Base-by-base conservation (phyloP, 2,797 vertebrate genomes). In the Phoebastria nigripes region DNA sequence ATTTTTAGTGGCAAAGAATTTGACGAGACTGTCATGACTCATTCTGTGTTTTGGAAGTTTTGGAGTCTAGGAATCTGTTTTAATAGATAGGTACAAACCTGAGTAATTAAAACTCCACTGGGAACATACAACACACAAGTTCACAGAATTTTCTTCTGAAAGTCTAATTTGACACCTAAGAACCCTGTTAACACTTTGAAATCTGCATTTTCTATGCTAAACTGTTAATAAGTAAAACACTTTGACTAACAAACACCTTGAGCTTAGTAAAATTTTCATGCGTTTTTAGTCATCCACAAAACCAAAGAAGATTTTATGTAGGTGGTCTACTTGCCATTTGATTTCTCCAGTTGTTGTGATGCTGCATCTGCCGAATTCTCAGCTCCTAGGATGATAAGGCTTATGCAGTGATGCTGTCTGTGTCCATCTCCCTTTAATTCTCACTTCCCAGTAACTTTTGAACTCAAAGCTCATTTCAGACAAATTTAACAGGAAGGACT, bases 121-220 rank as follows among this genome's bases (percentile, higher is more conserved):
- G 94, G 90, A 96, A 95, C 51, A 52, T 41, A 72, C 51, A 81
- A 14, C 16, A 54, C 5, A 31, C 17, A 26, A 59, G 69, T 96
- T 97, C 91, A 91, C 90, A 96, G 87, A 89, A 78, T 85, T 94
- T 82, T 92, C 28, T 84, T 95, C 25, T 58, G 19, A 15, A 92
- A 84, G 52, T 84, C 63, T 92, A 73, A 81, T 93, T 93, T 88
- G 62, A 69, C 41, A 56, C 15, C 33, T 41, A 70, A 86, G 82
- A 94, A 35, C 42, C 6, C 16, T 89, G 54, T 54, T 82, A 87
- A 74, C 46, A 19, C 52, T 80, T 87, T 85, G 71, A 89, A 77
- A 80, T 90, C 59, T 92, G 11, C 35, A 59, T 92, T 92, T 92
- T 88, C 69, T 93, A 74, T 95, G 91, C 87, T 92, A 91, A 95